These are phyloP conservation scores for Watersipora subatra DNA, from an alignment of 1,140 invertebrate genomes.

Conservation along the genomic window DNA sequence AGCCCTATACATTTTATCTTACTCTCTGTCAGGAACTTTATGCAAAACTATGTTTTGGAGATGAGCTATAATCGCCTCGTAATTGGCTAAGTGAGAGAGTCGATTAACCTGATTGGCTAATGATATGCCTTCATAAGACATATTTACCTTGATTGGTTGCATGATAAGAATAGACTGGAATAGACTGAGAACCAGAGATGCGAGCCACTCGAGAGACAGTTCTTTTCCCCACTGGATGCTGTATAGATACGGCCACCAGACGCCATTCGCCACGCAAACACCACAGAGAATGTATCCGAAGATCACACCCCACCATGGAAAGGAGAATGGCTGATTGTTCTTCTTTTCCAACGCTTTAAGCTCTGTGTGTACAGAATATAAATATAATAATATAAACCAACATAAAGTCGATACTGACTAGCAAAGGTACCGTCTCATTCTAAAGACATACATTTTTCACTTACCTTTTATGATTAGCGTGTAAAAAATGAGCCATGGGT, in stretches of 20 bases:
- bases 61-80: too few relatives aligned
- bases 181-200: conserved; percentile 35
- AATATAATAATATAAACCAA: too few relatives aligned
- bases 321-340: not conserved
- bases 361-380: not conserved
- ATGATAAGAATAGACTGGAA: conserved; percentile 37
- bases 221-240: conserved; percentile 39
- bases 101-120: not conserved
- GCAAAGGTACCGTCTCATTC: not conserved
- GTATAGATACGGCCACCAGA: conserved; percentile 20
- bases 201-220: conserved; percentile 38
- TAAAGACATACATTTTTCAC: not conserved
- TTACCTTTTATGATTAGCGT: not conserved
- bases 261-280: not conserved
- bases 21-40: not conserved
- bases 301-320: not conserved
- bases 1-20: not conserved
- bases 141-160: conserved; percentile 35
- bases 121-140: not conserved
- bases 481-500: not conserved
- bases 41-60: too few relatives aligned
- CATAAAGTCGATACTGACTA: not conserved
- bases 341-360: not conserved
- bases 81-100: too few relatives aligned
- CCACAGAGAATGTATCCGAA: not conserved